Evolutionary conservation across 2,113 vertebrate species (phyloP), one percentile per base, ranked within the genome.

Genomic region (Bujurquina vittata): DNA sequence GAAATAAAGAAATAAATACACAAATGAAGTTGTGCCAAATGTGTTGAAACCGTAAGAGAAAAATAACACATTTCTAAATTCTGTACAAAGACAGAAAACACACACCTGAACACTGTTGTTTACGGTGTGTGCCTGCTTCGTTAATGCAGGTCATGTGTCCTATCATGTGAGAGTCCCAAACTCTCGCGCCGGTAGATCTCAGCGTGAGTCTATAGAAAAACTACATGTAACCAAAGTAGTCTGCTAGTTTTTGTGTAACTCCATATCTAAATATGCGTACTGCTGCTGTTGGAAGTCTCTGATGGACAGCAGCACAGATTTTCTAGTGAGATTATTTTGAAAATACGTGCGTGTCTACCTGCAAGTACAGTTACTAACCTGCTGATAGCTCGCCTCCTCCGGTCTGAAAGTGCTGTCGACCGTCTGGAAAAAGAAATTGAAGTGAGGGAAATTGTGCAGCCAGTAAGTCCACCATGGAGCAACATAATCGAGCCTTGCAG

Each of bases 401-500:
- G 98, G 97, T 72, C 76, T 94, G 91, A 98, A 98, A 73, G 94
- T 93, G 94, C 83, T 93, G 94, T 96, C 92, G 65, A 96, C 94
- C 9, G 94, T 61, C 84, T 94, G 91, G 76, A 96, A 91, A 54
- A 90, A 92, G 75, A 97, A 93, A 83, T 91, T 95, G 37, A 97
- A 56, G 94, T 97, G 98, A 2, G 97, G 97, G 78, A 98, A 96
- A 87, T 96, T 95, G 94, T 98, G 97, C 85, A 99, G 96, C 97
- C 97, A 98, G 91, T 95, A 96, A 9, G 96, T 97, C 97, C 97
- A 98, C 97, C 97, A 97, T 67, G 97, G 97, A 86, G 96, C 95
- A n/a, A 96, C 95, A 86, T 97, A 98, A 79, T 96, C 96, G 80
- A 96, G 94, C 52, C 97, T 95, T 61, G 96, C 95, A 57, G 94